Percentiles rank a stretch among this genome's conserved stretches.
Evolutionary conservation across 2,888 invertebrate species (phyloP).

Genomic region (Eupithecia vulgata): DNA sequence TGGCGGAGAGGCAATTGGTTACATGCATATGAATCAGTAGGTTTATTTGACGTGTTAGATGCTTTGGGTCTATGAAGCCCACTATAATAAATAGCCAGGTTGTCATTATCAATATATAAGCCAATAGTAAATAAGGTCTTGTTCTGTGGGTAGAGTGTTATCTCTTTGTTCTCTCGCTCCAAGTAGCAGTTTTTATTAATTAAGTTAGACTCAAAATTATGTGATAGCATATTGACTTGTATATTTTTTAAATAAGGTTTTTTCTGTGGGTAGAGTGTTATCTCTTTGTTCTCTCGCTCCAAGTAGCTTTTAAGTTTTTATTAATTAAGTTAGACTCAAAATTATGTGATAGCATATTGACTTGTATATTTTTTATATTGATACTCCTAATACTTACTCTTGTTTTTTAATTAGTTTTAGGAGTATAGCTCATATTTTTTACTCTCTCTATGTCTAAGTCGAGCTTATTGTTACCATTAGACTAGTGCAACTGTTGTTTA

Average conservation of each 20-base stretch:
- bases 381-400: conserved; percentile 15
- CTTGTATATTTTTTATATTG: conserved; percentile 28
- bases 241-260: conserved; percentile 29
- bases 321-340: conserved; percentile 19
- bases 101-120: not conserved
- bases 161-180: conserved; percentile 3
- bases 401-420: conserved; percentile 20
- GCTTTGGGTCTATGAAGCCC: not conserved
- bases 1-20: not conserved
- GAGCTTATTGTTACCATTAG: conserved; percentile 35
- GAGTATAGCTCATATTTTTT: conserved; percentile 28
- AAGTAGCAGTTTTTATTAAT: conserved; percentile 9
- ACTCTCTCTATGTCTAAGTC: conserved; percentile 22
- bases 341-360: conserved; percentile 28
- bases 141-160: not conserved
- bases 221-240: conserved; percentile 29
- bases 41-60: not conserved
- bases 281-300: not conserved
- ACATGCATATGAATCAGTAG: conserved; percentile 12
- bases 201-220: conserved; percentile 23
- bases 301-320: conserved; percentile 11
- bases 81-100: not conserved
- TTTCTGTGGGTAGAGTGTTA: too few species aligned
- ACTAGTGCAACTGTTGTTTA: conserved; percentile 8
- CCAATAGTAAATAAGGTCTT: not conserved